Evolutionary conservation across 37 sponge, comb jelly and placozoan species (phyloP).

Genomic region (Beroe ovata): DNA sequence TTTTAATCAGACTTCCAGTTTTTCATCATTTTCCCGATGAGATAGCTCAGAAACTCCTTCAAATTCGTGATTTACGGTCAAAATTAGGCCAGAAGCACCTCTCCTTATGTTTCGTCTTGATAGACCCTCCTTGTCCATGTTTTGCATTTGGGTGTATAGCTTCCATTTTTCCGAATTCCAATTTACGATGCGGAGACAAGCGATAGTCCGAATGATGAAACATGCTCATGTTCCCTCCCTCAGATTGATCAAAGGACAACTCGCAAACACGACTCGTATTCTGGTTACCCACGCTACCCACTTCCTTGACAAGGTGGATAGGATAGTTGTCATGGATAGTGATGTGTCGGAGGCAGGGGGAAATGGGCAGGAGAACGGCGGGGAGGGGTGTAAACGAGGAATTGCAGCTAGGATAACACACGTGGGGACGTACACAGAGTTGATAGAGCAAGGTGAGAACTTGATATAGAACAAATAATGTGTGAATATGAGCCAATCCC

Average conservation of each 20-base stretch:
- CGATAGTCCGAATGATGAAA: too few relatives aligned
- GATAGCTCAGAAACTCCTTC: too few relatives aligned
- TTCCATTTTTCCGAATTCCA: too few relatives aligned
- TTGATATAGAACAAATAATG: too few relatives aligned
- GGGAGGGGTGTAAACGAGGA: background rate
- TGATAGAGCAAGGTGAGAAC: conserved; percentile 26
- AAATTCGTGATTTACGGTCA: too few relatives aligned
- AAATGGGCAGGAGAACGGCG: background rate
- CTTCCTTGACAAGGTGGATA: conserved; percentile 26
- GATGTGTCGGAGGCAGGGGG: background rate
- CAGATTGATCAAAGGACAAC: conserved; percentile 4
- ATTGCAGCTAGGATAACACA: background rate
- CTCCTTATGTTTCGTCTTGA: too few relatives aligned
- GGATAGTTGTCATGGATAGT: conserved; percentile 48
- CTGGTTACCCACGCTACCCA: conserved; percentile 55
- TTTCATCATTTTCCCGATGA: too few relatives aligned
- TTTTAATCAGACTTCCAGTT: too few relatives aligned
- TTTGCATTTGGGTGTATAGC: too few relatives aligned
- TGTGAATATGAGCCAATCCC: background rate
- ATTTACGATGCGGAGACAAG: too few relatives aligned
- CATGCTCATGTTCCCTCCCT: background rate
- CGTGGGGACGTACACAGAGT: conserved; percentile 39
- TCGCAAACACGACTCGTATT: conserved; percentile 3
- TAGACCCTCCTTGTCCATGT: too few relatives aligned
- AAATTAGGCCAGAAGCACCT: too few relatives aligned